These are phyloP conservation scores for Cloeon dipterum DNA, from an alignment of 2,888 invertebrate species.

Conservation along the genomic window DNA sequence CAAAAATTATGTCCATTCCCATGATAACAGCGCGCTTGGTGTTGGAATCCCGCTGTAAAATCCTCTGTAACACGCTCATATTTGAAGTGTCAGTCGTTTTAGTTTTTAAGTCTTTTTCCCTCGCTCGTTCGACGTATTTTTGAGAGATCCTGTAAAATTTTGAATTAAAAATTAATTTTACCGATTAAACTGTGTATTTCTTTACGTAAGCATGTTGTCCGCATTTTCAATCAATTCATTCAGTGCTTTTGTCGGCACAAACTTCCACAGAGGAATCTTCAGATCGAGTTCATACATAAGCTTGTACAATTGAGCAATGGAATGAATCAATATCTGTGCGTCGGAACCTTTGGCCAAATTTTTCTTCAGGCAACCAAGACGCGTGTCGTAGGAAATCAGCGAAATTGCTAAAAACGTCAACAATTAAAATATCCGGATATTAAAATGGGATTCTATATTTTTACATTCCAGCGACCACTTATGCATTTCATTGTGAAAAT, in stretches of 20 bases:
- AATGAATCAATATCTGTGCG: conserved; percentile 20
- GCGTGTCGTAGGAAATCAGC: conserved; percentile 18
- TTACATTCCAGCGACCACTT: conserved; percentile 38
- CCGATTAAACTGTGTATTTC: too few relatives aligned
- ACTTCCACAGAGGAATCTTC: conserved; percentile 15
- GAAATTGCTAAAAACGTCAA: conserved; percentile 17
- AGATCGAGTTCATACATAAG: conserved; percentile 15
- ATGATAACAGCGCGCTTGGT: conserved; percentile 33
- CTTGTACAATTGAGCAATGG: conserved; percentile 12
- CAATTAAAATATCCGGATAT: too few relatives aligned
- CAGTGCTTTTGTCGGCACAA: conserved; percentile 14
- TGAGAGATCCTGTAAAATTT: too few relatives aligned
- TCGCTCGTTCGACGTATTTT: too few relatives aligned
- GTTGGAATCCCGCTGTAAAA: conserved; percentile 17
- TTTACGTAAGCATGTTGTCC: conserved; percentile 19
- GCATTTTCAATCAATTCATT: conserved; percentile 15
- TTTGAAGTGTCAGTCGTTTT: too few relatives aligned
- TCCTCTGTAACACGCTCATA: conserved; percentile 40
- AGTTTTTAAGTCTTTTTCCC: too few relatives aligned
- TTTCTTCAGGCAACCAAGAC: conserved; percentile 19
- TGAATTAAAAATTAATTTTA: too few relatives aligned
- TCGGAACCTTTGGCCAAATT: conserved; percentile 15
- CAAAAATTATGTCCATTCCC: conserved; percentile 43
- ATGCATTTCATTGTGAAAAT: conserved; percentile 28
- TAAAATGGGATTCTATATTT: conserved; percentile 6